A percentile compares a stretch with the other conserved stretches of the same genome.
Conservation (phyloP, 2,888 invertebrate genomes). For the Drepanosiphum platanoidis region DNA sequence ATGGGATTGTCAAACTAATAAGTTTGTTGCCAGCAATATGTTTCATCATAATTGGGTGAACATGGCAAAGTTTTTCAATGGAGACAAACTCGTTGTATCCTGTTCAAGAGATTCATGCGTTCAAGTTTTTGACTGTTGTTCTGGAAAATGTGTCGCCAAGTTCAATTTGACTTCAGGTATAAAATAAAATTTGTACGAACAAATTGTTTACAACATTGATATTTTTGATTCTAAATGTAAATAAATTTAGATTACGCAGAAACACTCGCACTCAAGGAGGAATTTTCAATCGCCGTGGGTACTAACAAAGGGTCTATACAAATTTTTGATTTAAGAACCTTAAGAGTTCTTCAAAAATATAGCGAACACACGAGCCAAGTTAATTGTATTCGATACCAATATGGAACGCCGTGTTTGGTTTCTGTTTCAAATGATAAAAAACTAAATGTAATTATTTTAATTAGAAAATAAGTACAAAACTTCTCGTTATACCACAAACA, state of each 20-base stretch:
- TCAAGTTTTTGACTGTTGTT: slow-evolving; percentile 52
- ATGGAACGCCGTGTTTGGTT: slow-evolving; percentile 45
- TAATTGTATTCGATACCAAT: slow-evolving; percentile 36
- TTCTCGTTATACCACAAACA: background rate
- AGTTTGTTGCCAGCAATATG: slow-evolving; percentile 52
- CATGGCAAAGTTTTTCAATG: slow-evolving; percentile 42
- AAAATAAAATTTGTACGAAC: background rate
- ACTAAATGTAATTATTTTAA: slow-evolving; percentile 58
- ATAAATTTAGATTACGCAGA: slow-evolving; percentile 50
- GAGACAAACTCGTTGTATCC: slow-evolving; percentile 31
- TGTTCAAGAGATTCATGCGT: slow-evolving; percentile 53
- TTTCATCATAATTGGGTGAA: slow-evolving; percentile 57
- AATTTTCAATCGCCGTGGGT: slow-evolving; percentile 43
- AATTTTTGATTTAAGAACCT: slow-evolving; percentile 50
- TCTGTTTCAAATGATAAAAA: slow-evolving; percentile 40
- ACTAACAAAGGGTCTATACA: slow-evolving; percentile 33
- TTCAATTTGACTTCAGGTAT: slow-evolving; percentile 39
- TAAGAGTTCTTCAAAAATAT: slow-evolving; percentile 42
- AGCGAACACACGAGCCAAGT: slow-evolving; percentile 9
- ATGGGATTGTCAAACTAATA: slow-evolving; percentile 46
- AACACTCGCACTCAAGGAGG: slow-evolving; percentile 43
- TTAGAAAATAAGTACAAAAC: too few species aligned
- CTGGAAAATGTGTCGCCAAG: slow-evolving; percentile 45
- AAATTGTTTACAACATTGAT: background rate
- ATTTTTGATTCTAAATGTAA: background rate